phyloP scores from a whole-genome alignment of 1,140 invertebrate species.

The Holotrichia oblita region DNA sequence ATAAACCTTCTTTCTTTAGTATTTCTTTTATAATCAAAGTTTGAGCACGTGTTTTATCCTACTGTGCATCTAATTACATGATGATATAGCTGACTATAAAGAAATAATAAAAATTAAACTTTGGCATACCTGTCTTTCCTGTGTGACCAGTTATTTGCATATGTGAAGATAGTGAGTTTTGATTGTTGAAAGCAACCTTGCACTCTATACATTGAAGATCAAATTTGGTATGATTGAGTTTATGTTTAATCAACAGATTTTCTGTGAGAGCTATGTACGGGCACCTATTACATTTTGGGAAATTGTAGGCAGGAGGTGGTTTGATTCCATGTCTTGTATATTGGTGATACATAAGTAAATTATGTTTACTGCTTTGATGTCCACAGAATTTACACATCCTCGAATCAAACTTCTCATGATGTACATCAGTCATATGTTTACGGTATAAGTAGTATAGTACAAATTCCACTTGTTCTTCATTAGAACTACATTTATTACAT shows the following conservation, averaged over 20 bases:
- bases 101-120: neutral
- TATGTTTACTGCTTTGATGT: conserved; percentile 77
- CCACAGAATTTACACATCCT: conserved; percentile 86
- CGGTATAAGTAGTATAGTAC: conserved; percentile 80
- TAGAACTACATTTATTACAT: conserved; percentile 63
- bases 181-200: conserved; percentile 63
- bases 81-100: no score
- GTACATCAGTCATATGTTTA: conserved; percentile 82
- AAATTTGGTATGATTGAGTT: conserved; percentile 65
- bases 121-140: conserved; percentile 53
- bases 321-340: conserved; percentile 81
- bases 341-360: conserved; percentile 81
- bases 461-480: conserved; percentile 73
- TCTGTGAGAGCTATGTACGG: conserved; percentile 78
- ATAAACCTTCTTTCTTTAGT: no score
- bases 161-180: conserved; percentile 64
- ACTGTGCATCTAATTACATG: no score
- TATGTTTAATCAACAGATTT: conserved; percentile 72
- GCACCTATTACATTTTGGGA: conserved; percentile 82
- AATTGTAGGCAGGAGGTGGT: conserved; percentile 72
- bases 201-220: conserved; percentile 65
- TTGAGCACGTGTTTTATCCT: no score
- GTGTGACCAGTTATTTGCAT: conserved; percentile 68
- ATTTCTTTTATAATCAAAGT: no score
- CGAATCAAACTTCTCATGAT: conserved; percentile 82